Conservation (phyloP, 37 sponge, comb jelly and placozoan species). For the Eunapius fragilis region DNA sequence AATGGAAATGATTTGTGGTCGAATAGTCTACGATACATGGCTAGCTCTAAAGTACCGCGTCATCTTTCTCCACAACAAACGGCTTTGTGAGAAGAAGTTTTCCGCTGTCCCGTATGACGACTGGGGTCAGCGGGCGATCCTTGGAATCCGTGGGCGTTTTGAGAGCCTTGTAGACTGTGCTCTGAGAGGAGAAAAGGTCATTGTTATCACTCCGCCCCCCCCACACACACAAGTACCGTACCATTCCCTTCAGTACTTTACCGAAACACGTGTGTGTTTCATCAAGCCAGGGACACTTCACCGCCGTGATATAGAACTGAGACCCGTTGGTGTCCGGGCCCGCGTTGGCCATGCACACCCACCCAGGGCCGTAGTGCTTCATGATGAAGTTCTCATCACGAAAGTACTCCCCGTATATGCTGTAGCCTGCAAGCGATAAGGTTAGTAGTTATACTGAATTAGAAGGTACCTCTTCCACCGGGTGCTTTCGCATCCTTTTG, state of each 20-base stretch:
- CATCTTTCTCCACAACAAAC: conserved; percentile 59
- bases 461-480: neutral
- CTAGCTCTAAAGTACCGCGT: conserved; percentile 2
- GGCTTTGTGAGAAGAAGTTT: conserved; percentile 31
- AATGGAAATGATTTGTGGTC: too few species aligned
- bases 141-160: conserved; percentile 45
- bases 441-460: neutral
- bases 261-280: conserved; percentile 83
- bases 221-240: conserved; percentile 15
- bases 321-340: conserved; percentile 88
- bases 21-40: too few species aligned
- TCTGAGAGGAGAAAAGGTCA: conserved; percentile 19
- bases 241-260: conserved; percentile 82
- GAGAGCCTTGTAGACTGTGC: conserved; percentile 48
- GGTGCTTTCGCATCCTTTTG: neutral
- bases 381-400: conserved; percentile 84
- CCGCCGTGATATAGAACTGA: conserved; percentile 84
- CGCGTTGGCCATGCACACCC: conserved; percentile 90
- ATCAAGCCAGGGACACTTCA: conserved; percentile 78
- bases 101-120: conserved; percentile 58
- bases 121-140: conserved; percentile 72
- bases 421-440: conserved; percentile 16
- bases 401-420: conserved; percentile 68
- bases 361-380: conserved; percentile 78
- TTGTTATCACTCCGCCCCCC: neutral